Evolutionary conservation across 1,140 invertebrate species (phyloP).

Genomic region (Drosophila pseudoobscura): DNA sequence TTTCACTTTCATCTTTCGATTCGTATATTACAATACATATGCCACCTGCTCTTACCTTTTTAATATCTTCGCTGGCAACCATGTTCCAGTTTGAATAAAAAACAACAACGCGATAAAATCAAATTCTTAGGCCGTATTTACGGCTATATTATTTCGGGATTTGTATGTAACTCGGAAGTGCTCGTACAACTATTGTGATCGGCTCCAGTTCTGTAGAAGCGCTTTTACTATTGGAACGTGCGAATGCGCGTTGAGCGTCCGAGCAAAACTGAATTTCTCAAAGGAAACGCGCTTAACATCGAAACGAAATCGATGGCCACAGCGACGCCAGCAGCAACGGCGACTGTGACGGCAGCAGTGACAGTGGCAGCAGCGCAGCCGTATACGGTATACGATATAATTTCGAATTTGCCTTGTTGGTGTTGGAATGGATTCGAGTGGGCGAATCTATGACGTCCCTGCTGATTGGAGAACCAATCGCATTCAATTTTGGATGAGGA

Average conservation of each 20-base stretch:
- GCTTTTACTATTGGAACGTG: slow-evolving; percentile 57
- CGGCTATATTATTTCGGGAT: background rate
- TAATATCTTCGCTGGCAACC: slow-evolving; percentile 64
- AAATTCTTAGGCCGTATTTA: background rate
- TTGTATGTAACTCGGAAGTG: slow-evolving; percentile 7
- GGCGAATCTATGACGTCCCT: no score
- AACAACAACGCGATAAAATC: background rate
- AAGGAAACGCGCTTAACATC: slow-evolving; percentile 71
- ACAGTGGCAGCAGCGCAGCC: slow-evolving; percentile 17
- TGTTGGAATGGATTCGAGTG: slow-evolving; percentile 1
- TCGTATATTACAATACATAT: no score
- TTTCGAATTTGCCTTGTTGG: slow-evolving; percentile 13
- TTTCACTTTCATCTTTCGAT: no score
- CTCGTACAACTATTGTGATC: slow-evolving; percentile 2
- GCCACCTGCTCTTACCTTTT: slow-evolving; percentile 43
- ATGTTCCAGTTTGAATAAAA: slow-evolving; percentile 20
- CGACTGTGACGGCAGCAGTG: slow-evolving; percentile 25
- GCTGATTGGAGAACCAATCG: background rate
- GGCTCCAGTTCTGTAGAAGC: slow-evolving; percentile 9
- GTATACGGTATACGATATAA: slow-evolving; percentile 13
- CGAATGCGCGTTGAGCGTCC: slow-evolving; percentile 57
- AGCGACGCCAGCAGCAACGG: slow-evolving; percentile 11
- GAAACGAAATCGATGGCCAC: slow-evolving; percentile 55
- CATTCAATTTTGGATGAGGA: slow-evolving; percentile 5
- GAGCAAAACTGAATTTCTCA: slow-evolving; percentile 65